Percentiles rank a stretch among this genome's conserved stretches.
phyloP scores from a whole-genome alignment of 2,888 invertebrate genomes.

The Tryphoninae sp. region DNA sequence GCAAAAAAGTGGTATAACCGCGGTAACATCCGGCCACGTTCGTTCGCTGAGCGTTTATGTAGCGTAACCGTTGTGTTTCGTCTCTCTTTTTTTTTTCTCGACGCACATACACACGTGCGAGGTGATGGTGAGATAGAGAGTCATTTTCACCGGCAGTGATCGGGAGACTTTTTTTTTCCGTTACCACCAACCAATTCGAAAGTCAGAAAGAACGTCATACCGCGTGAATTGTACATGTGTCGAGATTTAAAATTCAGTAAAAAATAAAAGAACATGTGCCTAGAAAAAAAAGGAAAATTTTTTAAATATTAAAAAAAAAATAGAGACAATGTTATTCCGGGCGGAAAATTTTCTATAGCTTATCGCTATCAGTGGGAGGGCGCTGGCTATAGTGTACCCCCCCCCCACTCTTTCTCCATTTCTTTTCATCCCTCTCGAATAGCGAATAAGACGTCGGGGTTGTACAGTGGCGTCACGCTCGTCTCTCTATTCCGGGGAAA shows the following conservation, averaged over 20 bases:
- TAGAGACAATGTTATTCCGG: too few species aligned
- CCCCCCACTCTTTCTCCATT: background rate
- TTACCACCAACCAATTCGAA: slow-evolving; percentile 13
- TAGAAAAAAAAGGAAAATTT: slow-evolving; percentile 3
- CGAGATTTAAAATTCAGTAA: background rate
- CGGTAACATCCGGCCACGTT: slow-evolving; percentile 56
- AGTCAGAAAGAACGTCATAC: slow-evolving; percentile 18
- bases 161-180: slow-evolving; percentile 26
- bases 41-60: slow-evolving; percentile 32
- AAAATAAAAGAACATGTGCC: background rate
- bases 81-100: background rate
- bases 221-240: slow-evolving; percentile 34
- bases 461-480: background rate
- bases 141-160: slow-evolving; percentile 56
- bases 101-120: background rate
- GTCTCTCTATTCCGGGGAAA: slow-evolving; percentile 42
- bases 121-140: background rate
- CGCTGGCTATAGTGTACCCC: background rate
- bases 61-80: slow-evolving; percentile 12
- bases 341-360: too few species aligned
- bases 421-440: slow-evolving; percentile 17
- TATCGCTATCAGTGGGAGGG: too few species aligned
- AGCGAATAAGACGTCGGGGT: slow-evolving; percentile 29
- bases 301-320: too few species aligned
- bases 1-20: slow-evolving; percentile 59